Base-by-base conservation (phyloP, 2,113 vertebrate species). In the Sakesphorus luctuosus region DNA sequence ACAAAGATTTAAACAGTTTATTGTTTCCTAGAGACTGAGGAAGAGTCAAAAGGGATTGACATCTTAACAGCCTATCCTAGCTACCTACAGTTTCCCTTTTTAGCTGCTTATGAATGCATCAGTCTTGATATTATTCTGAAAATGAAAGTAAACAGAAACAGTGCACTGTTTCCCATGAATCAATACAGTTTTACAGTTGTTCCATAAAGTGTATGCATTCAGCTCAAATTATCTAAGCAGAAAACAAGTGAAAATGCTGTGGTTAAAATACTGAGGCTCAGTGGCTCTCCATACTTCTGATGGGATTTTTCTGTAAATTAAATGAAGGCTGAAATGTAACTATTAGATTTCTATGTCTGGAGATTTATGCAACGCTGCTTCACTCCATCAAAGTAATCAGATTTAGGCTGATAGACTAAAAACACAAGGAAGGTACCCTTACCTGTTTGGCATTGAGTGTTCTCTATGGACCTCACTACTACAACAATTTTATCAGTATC, bases 371-470 rank as follows among this genome's bases (percentile, higher is more conserved):
- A 66, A 38, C 13, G 66, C 46, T 58, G 31, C 31, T 71, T 76
- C 13, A 40, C 6, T 65, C 46, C 28, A 58, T 52, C 33, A 47
- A 26, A 69, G 11, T 53, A 66, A 74, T 67, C 21, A 55, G 28
- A 79, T 81, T 75, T 67, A 46, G 26, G 14, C 46, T 66, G 36
- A 43, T 24, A 52, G 19, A 67, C n/a, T 18, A 40, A 77, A 65
- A 68, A 61, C 8, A 6, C 13, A 65, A 49, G 19, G 17, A 24
- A 81, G 81, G 13, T 43, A 84, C 9, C 36, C 13, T 47, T 12
- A 77, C 29, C 6, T 56, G n/a, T 8, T 50, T 5, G 44, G 36
- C 43, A 31, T 0, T 26, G 21, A 63, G 18, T 1, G 0, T n/a
- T 36, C 49, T 62, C 9, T 40, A 58, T 31, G 52, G 13, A 61